These are phyloP conservation scores for Drosophila infuscata DNA, from an alignment of 2,888 invertebrate species.

Conservation along the genomic window DNA sequence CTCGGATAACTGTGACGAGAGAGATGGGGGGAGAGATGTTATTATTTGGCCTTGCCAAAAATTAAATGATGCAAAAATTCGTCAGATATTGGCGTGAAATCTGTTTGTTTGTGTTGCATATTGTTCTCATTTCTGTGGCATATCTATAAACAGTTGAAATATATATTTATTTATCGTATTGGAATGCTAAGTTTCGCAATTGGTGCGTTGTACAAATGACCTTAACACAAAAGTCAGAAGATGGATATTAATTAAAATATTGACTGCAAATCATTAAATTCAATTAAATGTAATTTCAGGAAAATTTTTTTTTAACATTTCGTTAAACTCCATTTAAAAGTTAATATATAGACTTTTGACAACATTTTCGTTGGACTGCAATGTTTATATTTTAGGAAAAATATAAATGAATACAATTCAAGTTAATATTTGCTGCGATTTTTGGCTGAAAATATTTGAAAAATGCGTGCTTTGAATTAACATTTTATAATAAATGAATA, in stretches of 20 bases:
- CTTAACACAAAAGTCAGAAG: conserved; percentile 28
- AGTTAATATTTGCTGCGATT: neutral
- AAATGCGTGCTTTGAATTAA: neutral
- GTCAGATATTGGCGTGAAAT: conserved; percentile 5
- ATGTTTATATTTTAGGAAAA: neutral
- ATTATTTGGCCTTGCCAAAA: conserved; percentile 4
- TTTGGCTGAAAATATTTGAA: neutral
- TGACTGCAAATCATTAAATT: neutral
- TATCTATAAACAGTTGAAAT: conserved; percentile 50
- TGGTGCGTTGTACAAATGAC: conserved; percentile 14
- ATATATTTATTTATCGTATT: conserved; percentile 41
- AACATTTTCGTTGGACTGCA: neutral
- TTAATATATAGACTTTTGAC: neutral
- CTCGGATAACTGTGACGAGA: conserved; percentile 92
- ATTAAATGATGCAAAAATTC: neutral
- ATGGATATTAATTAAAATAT: neutral
- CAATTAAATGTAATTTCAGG: neutral
- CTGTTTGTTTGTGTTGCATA: conserved; percentile 22
- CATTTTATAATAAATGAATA: neutral
- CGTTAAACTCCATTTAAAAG: neutral
- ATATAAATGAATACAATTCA: neutral
- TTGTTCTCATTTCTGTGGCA: conserved; percentile 30
- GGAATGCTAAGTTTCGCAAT: conserved; percentile 38
- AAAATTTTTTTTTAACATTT: too few species aligned
- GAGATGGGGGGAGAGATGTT: neutral